A percentile compares a stretch with the other conserved stretches of the same genome.
phyloP scores from a whole-genome alignment of 2,888 invertebrate species.

The Chrysolina haemoptera region DNA sequence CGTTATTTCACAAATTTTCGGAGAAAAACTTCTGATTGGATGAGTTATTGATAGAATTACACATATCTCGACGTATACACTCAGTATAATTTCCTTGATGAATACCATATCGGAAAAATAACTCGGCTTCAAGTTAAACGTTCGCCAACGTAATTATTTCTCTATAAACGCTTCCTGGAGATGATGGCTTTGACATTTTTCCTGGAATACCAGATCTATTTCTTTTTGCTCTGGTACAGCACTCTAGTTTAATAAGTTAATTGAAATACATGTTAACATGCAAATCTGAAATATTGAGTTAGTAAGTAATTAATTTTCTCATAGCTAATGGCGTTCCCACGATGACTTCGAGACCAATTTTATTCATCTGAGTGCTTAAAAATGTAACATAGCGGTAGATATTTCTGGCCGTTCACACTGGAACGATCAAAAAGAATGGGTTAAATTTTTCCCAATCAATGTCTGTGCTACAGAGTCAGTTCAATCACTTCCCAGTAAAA shows the following conservation, averaged over 20 bases:
- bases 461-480: no score
- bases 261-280: slow-evolving; percentile 7
- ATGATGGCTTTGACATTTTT: background rate
- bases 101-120: background rate
- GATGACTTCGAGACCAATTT: background rate
- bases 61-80: no score
- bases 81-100: background rate
- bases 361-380: no score
- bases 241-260: background rate
- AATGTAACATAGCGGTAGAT: no score
- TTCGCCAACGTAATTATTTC: background rate
- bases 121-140: background rate
- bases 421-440: no score
- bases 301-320: slow-evolving; percentile 12
- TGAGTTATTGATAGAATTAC: no score
- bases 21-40: no score
- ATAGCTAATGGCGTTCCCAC: slow-evolving; percentile 6
- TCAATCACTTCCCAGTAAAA: no score
- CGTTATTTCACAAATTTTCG: no score
- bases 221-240: background rate
- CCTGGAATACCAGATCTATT: background rate
- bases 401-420: no score
- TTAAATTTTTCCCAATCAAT: no score
- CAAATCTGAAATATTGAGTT: slow-evolving; percentile 7
- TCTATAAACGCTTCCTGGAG: background rate